Percentiles rank a stretch among this genome's conserved stretches.
These are phyloP conservation scores for Diplolepis rosae DNA, from an alignment of 2,888 invertebrate species.

Conservation along the genomic window DNA sequence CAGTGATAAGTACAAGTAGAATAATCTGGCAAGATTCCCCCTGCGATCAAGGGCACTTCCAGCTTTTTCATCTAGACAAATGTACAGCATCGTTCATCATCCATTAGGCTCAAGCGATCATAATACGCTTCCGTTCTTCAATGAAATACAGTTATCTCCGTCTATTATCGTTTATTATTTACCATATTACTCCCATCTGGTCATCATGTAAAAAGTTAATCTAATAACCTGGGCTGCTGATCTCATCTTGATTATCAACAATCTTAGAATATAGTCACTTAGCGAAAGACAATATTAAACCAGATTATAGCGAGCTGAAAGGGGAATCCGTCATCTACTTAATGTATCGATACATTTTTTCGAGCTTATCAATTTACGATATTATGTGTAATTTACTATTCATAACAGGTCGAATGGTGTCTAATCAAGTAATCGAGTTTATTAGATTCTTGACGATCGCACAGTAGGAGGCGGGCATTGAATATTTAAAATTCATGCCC, in stretches of 20 bases:
- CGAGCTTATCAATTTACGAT: background rate
- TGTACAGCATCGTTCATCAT: constrained; percentile 22
- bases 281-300: background rate
- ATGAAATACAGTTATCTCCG: constrained; percentile 24
- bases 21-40: background rate
- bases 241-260: constrained; percentile 19
- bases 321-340: background rate
- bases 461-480: background rate
- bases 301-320: background rate
- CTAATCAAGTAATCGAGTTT: background rate
- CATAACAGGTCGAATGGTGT: background rate
- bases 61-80: constrained; percentile 12
- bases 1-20: background rate
- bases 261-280: background rate
- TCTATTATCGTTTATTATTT: constrained; percentile 29
- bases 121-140: constrained; percentile 19
- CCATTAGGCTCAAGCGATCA: constrained; percentile 6
- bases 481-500: constrained; percentile 3
- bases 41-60: background rate
- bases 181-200: constrained; percentile 13
- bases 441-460: background rate
- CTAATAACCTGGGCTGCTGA: constrained; percentile 3
- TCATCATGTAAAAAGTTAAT: constrained; percentile 23
- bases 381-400: background rate
- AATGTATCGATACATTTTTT: background rate